Evolutionary conservation across 2,888 invertebrate species (phyloP).

Genomic region (Drosophila prolongata): DNA sequence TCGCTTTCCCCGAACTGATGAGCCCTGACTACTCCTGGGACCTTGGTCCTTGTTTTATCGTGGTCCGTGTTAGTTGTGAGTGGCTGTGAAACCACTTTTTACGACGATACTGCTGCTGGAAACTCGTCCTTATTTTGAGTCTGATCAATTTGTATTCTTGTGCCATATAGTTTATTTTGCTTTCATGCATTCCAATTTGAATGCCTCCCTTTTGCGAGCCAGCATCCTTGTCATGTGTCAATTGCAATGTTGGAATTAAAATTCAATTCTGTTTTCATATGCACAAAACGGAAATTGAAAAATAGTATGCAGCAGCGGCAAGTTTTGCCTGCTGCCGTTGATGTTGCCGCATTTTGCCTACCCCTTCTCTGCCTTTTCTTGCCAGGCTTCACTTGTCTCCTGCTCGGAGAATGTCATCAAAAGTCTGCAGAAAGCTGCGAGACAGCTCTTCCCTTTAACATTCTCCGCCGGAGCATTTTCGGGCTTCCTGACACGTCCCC

Average conservation of each 20-base stretch:
- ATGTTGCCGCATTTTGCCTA: background rate
- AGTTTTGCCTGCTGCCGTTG: slow-evolving; percentile 24
- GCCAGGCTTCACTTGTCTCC: background rate
- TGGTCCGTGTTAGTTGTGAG: slow-evolving; percentile 59
- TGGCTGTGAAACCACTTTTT: slow-evolving; percentile 53
- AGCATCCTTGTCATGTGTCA: slow-evolving; percentile 71
- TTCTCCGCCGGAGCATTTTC: slow-evolving; percentile 21
- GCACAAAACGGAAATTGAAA: slow-evolving; percentile 71
- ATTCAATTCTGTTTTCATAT: slow-evolving; percentile 67
- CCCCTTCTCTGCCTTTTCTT: slow-evolving; percentile 1
- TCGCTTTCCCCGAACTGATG: slow-evolving; percentile 67
- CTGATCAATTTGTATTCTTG: slow-evolving; percentile 75
- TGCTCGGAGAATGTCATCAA: slow-evolving; percentile 25
- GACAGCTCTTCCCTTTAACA: slow-evolving; percentile 36
- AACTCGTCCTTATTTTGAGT: slow-evolving; percentile 43
- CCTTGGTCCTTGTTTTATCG: slow-evolving; percentile 29
- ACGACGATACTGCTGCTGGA: slow-evolving; percentile 52
- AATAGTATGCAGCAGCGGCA: slow-evolving; percentile 30
- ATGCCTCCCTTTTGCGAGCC: slow-evolving; percentile 17
- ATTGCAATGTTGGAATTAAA: slow-evolving; percentile 72
- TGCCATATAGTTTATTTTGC: slow-evolving; percentile 66
- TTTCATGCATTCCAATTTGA: slow-evolving; percentile 70
- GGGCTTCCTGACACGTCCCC: slow-evolving; percentile 33
- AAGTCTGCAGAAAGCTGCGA: slow-evolving; percentile 28
- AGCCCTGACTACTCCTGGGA: slow-evolving; percentile 50